A percentile compares a stretch with the other conserved stretches of the same genome.
Conservation (phyloP, 2,888 invertebrate species). For the Schrankia costaestrigalis region DNA sequence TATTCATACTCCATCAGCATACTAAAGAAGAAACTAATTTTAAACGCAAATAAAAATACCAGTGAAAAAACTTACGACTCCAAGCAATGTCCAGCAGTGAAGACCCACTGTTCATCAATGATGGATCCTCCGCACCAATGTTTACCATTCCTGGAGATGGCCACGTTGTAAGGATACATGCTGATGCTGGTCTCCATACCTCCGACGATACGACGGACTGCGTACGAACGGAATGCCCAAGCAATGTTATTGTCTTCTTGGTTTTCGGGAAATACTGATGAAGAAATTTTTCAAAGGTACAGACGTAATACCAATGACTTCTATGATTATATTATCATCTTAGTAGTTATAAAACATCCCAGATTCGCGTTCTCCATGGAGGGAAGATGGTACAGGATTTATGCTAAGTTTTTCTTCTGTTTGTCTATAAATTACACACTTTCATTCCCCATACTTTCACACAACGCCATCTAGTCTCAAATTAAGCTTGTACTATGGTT, state of each 20-base stretch:
- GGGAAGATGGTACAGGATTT: no score
- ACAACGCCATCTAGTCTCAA: no score
- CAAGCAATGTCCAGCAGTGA: slow-evolving; percentile 71
- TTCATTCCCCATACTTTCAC: no score
- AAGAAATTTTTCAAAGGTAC: background rate
- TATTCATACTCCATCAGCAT: no score
- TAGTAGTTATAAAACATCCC: no score
- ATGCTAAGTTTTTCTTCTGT: no score
- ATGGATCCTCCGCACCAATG: slow-evolving; percentile 74
- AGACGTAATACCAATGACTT: no score
- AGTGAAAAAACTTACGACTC: slow-evolving; percentile 54
- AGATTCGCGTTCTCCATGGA: no score
- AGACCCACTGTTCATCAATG: slow-evolving; percentile 74
- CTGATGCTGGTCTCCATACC: slow-evolving; percentile 71
- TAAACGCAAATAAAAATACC: background rate
- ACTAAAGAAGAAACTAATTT: no score
- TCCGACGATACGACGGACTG: slow-evolving; percentile 66
- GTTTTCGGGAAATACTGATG: slow-evolving; percentile 35
- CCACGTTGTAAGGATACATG: slow-evolving; percentile 73
- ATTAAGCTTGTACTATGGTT: no score
- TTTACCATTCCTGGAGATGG: slow-evolving; percentile 59
- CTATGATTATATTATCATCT: no score
- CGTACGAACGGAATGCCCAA: slow-evolving; percentile 64
- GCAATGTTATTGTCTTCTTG: slow-evolving; percentile 52
- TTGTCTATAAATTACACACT: no score